Evolutionary conservation across 1,140 invertebrate species (phyloP).

Genomic region (Charaxes varanes): DNA sequence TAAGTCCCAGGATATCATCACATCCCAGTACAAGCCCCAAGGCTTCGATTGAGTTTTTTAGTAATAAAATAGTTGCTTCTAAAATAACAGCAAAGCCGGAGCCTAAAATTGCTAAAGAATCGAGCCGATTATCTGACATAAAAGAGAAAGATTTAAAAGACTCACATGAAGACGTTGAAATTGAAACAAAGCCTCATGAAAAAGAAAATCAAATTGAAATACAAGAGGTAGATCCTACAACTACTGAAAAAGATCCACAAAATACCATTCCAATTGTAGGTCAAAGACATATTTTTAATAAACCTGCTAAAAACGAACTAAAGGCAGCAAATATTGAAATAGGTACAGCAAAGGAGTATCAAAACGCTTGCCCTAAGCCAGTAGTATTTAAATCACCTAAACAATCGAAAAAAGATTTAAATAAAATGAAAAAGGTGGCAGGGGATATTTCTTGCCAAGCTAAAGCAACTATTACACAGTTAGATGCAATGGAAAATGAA

Average conservation of each 20-base stretch:
- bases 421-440: constrained; percentile 20
- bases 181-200: constrained; percentile 7
- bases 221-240: constrained; percentile 17
- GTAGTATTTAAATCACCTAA: constrained; percentile 50
- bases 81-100: constrained; percentile 58
- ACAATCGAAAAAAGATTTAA: constrained; percentile 23
- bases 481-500: constrained; percentile 64
- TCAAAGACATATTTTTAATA: no score
- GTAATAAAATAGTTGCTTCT: constrained; percentile 54
- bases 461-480: constrained; percentile 45
- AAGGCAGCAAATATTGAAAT: no score
- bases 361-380: constrained; percentile 60
- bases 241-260: constrained; percentile 69
- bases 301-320: no score
- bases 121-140: constrained; percentile 52
- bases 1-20: constrained; percentile 61
- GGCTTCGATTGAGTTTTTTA: constrained; percentile 63
- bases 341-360: constrained; percentile 70
- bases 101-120: constrained; percentile 46
- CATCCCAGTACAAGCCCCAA: constrained; percentile 66
- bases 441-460: constrained; percentile 36
- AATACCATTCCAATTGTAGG: no score
- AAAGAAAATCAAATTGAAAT: constrained; percentile 12
- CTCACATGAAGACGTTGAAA: constrained; percentile 23
- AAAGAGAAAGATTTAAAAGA: constrained; percentile 55